A percentile compares a stretch with the other conserved stretches of the same genome.
Conservation (phyloP, 1,140 invertebrate genomes). For the Asbolus verrucosus region DNA sequence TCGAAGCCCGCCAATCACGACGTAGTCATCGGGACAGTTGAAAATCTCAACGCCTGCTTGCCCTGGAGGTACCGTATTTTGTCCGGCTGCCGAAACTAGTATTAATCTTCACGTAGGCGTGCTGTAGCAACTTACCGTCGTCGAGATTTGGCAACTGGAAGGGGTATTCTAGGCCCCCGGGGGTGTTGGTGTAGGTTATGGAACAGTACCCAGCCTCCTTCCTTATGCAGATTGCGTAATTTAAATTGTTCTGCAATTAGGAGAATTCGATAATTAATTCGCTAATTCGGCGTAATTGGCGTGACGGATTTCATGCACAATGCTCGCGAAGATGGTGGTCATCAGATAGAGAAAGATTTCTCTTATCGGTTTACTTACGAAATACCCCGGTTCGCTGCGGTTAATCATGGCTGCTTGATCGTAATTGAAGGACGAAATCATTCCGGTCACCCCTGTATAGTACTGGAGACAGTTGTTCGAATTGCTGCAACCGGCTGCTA, state of each 20-base stretch:
- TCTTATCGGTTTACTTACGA: slow-evolving; percentile 65
- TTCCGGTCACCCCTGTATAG: slow-evolving; percentile 70
- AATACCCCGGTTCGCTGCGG: slow-evolving; percentile 68
- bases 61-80: slow-evolving; percentile 70
- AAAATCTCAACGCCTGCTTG: slow-evolving; percentile 79
- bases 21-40: slow-evolving; percentile 80
- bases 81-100: slow-evolving; percentile 65
- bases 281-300: not conserved
- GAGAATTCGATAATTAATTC: slow-evolving; percentile 21
- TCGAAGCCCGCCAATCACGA: slow-evolving; percentile 77
- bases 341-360: slow-evolving; percentile 1
- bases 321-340: too few species aligned
- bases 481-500: slow-evolving; percentile 62
- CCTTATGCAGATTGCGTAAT: slow-evolving; percentile 82
- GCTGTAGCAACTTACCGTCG: slow-evolving; percentile 63
- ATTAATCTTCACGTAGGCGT: not conserved
- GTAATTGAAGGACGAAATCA: slow-evolving; percentile 81
- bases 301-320: slow-evolving; percentile 23
- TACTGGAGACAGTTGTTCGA: slow-evolving; percentile 78
- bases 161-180: slow-evolving; percentile 65
- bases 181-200: slow-evolving; percentile 70
- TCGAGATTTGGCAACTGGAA: slow-evolving; percentile 77
- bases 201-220: slow-evolving; percentile 73
- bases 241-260: slow-evolving; percentile 79
- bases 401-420: slow-evolving; percentile 69